Evolutionary conservation across 1,140 invertebrate genomes (phyloP).

Genomic region (Campodea augens): DNA sequence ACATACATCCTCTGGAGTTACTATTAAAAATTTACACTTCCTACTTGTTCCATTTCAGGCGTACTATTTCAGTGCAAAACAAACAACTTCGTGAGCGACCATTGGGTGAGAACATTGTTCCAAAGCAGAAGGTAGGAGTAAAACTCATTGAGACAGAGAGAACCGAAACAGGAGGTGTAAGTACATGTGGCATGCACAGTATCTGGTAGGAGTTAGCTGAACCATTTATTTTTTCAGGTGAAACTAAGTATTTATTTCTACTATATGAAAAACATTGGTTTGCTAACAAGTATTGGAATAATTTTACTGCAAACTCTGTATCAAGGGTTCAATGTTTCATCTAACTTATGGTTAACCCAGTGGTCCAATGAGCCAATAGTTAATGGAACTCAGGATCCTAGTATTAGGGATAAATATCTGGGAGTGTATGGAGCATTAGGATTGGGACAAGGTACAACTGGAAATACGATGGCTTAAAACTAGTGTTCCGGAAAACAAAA

Average conservation of each 20-base stretch:
- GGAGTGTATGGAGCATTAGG: constrained; percentile 30
- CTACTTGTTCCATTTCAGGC: too few relatives aligned
- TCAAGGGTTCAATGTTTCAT: constrained; percentile 71
- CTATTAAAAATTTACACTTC: too few relatives aligned
- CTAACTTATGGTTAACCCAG: constrained; percentile 76
- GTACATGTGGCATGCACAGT: too few relatives aligned
- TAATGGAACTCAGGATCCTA: constrained; percentile 27
- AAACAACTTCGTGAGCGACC: too few relatives aligned
- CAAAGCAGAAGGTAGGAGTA: constrained; percentile 30
- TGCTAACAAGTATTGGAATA: constrained; percentile 46
- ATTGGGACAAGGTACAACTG: constrained; percentile 65
- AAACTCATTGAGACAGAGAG: constrained; percentile 78
- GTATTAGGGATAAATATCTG: not conserved
- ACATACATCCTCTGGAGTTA: too few relatives aligned
- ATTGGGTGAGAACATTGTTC: too few relatives aligned
- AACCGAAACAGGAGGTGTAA: constrained; percentile 73
- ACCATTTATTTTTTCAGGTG: constrained; percentile 50
- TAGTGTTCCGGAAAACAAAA: too few relatives aligned
- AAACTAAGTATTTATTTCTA: constrained; percentile 75
- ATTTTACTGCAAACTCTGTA: constrained; percentile 69
- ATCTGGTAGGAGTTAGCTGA: too few relatives aligned
- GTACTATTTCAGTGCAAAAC: too few relatives aligned
- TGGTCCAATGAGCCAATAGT: constrained; percentile 54
- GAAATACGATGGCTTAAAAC: too few relatives aligned
- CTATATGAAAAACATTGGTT: constrained; percentile 70